Percentiles rank a stretch among this genome's conserved stretches.
These are phyloP conservation scores for Caenorhabditis elegans DNA, from an alignment of 1,140 invertebrate species.

Conservation along the genomic window WBcel235 BX284602.5:7049501-7050000, in stretches of 20 bases:
- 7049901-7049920: background rate
- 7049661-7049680: background rate
- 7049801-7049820: background rate
- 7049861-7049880: background rate
- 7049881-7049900: background rate
- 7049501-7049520: background rate
- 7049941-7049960: no score
- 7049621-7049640: constrained; percentile 31
- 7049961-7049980: background rate
- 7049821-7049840: background rate
- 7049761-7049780: background rate
- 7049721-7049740: constrained; percentile 33
- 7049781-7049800: background rate
- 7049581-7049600: background rate
- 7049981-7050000: background rate
- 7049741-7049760: background rate
- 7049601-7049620: background rate
- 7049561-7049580: no score
- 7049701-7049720: background rate
- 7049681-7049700: constrained; percentile 13
- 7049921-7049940: no score
- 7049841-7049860: background rate
- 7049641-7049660: constrained; percentile 19
- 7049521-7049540: background rate
- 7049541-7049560: background rate